phyloP scores from a whole-genome alignment of 2,113 vertebrate species.

The Calyptommatus sinebrachiatus region DNA sequence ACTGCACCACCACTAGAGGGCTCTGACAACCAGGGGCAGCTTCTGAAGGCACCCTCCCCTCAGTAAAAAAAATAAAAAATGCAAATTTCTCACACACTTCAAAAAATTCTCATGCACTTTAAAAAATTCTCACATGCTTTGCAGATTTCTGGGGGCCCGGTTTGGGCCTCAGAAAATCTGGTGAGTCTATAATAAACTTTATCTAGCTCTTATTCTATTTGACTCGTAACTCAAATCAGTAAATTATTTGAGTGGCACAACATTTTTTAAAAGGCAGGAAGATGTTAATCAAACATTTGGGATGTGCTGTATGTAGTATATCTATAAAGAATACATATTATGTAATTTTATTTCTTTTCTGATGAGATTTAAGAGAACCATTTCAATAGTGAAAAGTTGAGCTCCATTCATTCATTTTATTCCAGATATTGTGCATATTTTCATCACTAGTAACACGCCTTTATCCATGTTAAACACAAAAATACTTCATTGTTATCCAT shows the following conservation, averaged over 20 bases:
- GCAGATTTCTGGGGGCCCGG: no score
- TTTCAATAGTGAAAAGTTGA: neutral
- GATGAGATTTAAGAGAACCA: neutral
- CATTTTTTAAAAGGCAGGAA: neutral
- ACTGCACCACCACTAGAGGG: no score
- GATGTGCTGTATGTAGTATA: neutral
- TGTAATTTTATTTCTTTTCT: neutral
- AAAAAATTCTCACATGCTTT: no score
- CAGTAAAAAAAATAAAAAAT: no score
- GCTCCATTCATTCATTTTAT: neutral
- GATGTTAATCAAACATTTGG: neutral
- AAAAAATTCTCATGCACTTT: no score
- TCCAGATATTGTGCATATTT: neutral
- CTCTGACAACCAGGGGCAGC: no score
- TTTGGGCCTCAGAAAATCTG: no score
- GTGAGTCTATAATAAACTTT: neutral
- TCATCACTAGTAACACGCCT: no score
- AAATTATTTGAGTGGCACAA: neutral
- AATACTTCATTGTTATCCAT: no score
- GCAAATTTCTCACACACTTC: no score
- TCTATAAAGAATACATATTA: neutral
- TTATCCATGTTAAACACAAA: no score
- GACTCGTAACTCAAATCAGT: neutral
- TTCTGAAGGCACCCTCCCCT: no score
- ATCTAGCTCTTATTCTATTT: neutral